Evolutionary conservation across 2,113 vertebrate species (phyloP).

Genomic region (Daphoenositta chrysoptera): DNA sequence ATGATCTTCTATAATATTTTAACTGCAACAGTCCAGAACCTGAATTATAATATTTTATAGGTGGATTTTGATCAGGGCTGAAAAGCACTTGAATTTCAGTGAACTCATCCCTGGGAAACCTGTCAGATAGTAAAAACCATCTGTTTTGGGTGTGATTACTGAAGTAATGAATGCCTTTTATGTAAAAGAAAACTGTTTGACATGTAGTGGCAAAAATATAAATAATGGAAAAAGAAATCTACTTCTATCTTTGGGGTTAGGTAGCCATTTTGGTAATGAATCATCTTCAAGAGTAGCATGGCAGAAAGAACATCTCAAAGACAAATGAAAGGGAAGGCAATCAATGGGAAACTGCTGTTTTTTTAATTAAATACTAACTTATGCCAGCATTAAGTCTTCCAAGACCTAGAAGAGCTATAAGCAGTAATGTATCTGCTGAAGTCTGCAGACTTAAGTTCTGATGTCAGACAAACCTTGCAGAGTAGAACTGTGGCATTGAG

Average conservation of each 20-base stretch:
- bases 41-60: neutral
- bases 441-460: neutral
- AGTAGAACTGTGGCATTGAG: neutral
- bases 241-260: neutral
- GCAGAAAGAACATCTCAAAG: neutral
- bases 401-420: neutral
- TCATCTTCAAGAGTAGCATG: neutral
- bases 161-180: neutral
- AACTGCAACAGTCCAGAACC: neutral
- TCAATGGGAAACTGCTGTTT: neutral
- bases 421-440: neutral
- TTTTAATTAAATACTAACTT: neutral
- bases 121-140: neutral
- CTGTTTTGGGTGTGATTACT: neutral
- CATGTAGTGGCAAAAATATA: neutral
- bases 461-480: neutral
- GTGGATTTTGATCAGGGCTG: neutral
- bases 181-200: neutral
- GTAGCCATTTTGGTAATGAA: neutral
- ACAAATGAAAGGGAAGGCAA: neutral
- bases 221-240: neutral
- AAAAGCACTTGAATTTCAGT: neutral
- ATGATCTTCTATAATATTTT: neutral
- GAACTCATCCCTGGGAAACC: neutral
- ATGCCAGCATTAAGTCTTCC: neutral